Conservation (phyloP, 2,113 vertebrate genomes). For the Herpetotheres cachinnans region DNA sequence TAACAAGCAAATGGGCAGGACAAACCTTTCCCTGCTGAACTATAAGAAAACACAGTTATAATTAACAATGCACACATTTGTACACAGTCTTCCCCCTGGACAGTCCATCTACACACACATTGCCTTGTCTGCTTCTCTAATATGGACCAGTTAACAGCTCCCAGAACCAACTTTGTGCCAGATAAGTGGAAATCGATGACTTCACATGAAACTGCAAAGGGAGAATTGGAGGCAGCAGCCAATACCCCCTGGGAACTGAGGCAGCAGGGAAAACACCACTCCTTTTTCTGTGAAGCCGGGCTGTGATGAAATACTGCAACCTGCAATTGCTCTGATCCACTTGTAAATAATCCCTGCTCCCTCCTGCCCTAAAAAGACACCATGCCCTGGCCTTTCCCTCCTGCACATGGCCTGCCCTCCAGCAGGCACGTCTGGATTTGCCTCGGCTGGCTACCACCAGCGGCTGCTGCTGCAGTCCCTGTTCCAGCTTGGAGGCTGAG, state of each 20-base stretch:
- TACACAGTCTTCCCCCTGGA: neutral
- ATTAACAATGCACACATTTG: neutral
- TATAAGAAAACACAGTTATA: neutral
- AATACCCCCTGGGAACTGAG: neutral
- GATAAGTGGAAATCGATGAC: neutral
- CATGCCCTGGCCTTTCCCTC: no score
- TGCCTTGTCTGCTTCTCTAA: fast-evolving
- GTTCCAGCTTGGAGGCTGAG: no score
- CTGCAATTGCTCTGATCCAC: neutral
- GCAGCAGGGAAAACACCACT: neutral
- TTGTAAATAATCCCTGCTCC: neutral
- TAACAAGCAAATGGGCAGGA: neutral
- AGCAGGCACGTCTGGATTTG: neutral
- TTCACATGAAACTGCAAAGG: neutral
- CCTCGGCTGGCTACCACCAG: no score
- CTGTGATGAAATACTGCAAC: no score
- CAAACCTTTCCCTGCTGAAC: neutral
- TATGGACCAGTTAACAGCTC: neutral
- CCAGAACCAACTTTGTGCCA: neutral
- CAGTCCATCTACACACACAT: neutral
- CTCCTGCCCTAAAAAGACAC: neutral
- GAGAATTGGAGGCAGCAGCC: neutral
- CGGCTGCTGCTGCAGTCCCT: neutral
- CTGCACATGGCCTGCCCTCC: neutral
- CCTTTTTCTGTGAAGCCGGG: neutral